phyloP scores from a whole-genome alignment of 30 jellyfish, hydroid and myxozoan species.

The Mastigias papua region DNA sequence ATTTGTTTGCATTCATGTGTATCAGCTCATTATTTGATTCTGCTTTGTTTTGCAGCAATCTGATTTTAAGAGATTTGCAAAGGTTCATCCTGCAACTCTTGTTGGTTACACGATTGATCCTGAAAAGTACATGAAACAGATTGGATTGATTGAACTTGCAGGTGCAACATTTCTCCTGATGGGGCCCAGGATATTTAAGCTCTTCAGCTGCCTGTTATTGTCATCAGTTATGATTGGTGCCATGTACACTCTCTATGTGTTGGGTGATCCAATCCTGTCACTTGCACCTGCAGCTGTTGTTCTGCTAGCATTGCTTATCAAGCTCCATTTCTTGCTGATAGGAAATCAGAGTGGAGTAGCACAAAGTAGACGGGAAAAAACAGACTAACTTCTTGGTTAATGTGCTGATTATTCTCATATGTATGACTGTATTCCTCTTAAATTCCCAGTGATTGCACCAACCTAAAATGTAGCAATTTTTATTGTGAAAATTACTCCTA shows the following conservation, averaged over 20 bases:
- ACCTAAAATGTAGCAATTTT: too few species aligned
- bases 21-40: background rate
- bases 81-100: conserved; percentile 87
- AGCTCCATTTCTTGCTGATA: conserved; percentile 66
- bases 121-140: conserved; percentile 79
- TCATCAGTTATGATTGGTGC: conserved; percentile 94
- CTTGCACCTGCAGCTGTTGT: conserved; percentile 53
- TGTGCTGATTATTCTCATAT: background rate
- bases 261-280: conserved; percentile 52
- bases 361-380: background rate
- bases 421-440: too few species aligned
- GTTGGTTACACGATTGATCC: conserved; percentile 90
- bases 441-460: too few species aligned
- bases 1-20: too few species aligned
- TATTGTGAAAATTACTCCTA: too few species aligned
- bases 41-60: conserved; percentile 46
- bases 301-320: conserved; percentile 64
- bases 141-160: conserved; percentile 85
- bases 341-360: conserved; percentile 7
- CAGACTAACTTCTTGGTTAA: background rate
- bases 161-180: conserved; percentile 75
- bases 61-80: conserved; percentile 80
- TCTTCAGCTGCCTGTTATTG: conserved; percentile 77
- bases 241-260: conserved; percentile 62
- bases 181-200: conserved; percentile 79